Conservation (phyloP, 2,797 vertebrate genomes). For the Sebastes ruberrimus region DNA sequence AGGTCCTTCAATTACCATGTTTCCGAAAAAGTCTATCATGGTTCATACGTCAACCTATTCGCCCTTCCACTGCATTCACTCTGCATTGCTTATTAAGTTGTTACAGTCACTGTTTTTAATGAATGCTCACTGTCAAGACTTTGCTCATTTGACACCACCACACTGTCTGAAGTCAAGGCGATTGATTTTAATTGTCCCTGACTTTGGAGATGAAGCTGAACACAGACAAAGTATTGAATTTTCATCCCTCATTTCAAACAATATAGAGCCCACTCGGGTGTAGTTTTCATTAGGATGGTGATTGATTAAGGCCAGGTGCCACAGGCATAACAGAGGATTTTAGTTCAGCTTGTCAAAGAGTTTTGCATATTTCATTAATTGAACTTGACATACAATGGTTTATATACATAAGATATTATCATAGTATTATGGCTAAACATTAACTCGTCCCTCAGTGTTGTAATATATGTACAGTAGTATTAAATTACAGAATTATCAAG, state of each 20-base stretch:
- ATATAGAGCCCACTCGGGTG: conserved; percentile 8
- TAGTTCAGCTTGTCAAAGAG: not conserved
- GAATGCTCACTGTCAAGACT: conserved; percentile 49
- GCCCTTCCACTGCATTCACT: conserved; percentile 38
- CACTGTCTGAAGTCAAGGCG: conserved; percentile 35
- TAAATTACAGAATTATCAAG: not conserved
- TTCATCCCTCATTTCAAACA: conserved; percentile 46
- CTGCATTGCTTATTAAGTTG: conserved; percentile 36
- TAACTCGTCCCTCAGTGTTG: not conserved
- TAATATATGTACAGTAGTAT: not conserved
- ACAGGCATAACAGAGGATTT: not conserved
- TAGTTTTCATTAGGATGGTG: conserved; percentile 36
- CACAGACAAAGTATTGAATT: conserved; percentile 41
- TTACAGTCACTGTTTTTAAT: conserved; percentile 54
- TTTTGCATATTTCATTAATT: conserved; percentile 5
- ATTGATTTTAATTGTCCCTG: conserved; percentile 64
- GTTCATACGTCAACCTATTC: conserved; percentile 23
- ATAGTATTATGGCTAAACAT: not conserved
- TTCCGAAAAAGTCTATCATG: conserved; percentile 13
- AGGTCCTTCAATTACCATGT: conserved; percentile 25
- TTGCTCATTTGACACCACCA: conserved; percentile 31
- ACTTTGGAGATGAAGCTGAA: conserved; percentile 57
- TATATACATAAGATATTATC: not conserved
- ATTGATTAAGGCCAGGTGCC: conserved; percentile 40
- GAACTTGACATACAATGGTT: not conserved